Evolutionary conservation across 2,797 vertebrate species (phyloP), one percentile per base, ranked within the genome.

Genomic region (Gallirallus australis): DNA sequence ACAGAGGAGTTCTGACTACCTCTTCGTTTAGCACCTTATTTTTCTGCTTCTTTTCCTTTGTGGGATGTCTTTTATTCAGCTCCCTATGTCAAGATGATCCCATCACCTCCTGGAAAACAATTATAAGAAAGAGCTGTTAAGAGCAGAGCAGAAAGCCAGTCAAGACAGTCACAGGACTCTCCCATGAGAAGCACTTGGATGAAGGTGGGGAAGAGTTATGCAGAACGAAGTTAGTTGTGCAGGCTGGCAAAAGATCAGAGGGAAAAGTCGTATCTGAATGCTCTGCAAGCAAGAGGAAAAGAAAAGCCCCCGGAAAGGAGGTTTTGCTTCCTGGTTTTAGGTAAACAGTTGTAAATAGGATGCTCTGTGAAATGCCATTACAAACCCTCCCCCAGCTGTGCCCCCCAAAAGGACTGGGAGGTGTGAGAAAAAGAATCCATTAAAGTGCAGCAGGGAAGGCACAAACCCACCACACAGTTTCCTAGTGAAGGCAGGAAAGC

Each of bases 391-490:
- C 59, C 53, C 45, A 13, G 9, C 33, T 56, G 15, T 8, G 5
- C 7, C 6, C 12, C 17, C 11, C 8, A 9, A 8, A n/a, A 28
- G 8, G 48, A 27, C 2, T 1, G 15, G 12, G 28, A 12, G 5
- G 16, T 1, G 2, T 5, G 9, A 37, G 15, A 30, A 24, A 78
- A 61, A 68, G 7, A 65, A 48, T 0, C 59, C 25, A 6, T 21
- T 30, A 2, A 39, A 79, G n/a, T 1, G 2, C 24, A 35, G 31
- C 33, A 50, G 25, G 2, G 12, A 82, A 14, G 2, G 0, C 19
- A 16, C 3, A 23, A 23, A 35, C 3, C 11, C 54, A 57, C 3
- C 20, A 14, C 27, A 0, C 28, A 8, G 7, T 3, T 25, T 15
- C 60, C 82, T 17, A 2, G 8, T 7, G 31, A 25, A 54, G 47